Evolutionary conservation across 2,797 vertebrate species (phyloP).

Genomic region (Gobionotothen gibberifrons): DNA sequence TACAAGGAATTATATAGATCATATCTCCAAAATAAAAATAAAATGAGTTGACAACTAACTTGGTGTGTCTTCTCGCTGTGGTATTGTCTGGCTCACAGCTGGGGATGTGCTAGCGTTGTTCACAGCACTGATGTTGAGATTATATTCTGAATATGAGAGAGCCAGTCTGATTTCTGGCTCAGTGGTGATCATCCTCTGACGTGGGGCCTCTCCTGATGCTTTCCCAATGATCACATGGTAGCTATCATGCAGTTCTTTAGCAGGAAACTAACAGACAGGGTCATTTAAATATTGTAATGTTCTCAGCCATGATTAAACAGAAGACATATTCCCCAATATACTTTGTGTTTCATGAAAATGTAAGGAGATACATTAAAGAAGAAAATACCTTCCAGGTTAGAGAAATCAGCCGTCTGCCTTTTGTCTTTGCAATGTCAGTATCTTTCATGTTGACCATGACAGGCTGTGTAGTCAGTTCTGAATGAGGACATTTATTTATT

Average conservation of each 20-base stretch:
- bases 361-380: neutral
- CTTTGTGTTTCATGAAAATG: neutral
- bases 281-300: conserved; percentile 2
- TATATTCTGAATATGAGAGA: conserved; percentile 79
- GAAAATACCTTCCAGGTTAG: conserved; percentile 85
- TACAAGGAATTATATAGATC: neutral
- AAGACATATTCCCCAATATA: neutral
- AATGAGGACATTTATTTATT: conserved; percentile 24
- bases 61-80: conserved; percentile 1
- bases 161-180: conserved; percentile 59
- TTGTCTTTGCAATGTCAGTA: conserved; percentile 21
- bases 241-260: conserved; percentile 52
- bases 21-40: neutral
- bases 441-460: conserved; percentile 59
- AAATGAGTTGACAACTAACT: conserved; percentile 25
- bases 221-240: conserved; percentile 80
- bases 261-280: conserved; percentile 69
- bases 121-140: conserved; percentile 64
- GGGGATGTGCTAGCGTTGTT: conserved; percentile 79
- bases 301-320: neutral
- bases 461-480: conserved; percentile 82
- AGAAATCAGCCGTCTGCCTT: conserved; percentile 74
- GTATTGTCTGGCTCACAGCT: conserved; percentile 25
- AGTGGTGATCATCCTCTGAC: neutral
- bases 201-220: conserved; percentile 64